A percentile compares a stretch with the other conserved stretches of the same genome.
These are phyloP conservation scores for Scaptomyza polygonia DNA, from an alignment of 2,888 invertebrate genomes.

Conservation along the genomic window DNA sequence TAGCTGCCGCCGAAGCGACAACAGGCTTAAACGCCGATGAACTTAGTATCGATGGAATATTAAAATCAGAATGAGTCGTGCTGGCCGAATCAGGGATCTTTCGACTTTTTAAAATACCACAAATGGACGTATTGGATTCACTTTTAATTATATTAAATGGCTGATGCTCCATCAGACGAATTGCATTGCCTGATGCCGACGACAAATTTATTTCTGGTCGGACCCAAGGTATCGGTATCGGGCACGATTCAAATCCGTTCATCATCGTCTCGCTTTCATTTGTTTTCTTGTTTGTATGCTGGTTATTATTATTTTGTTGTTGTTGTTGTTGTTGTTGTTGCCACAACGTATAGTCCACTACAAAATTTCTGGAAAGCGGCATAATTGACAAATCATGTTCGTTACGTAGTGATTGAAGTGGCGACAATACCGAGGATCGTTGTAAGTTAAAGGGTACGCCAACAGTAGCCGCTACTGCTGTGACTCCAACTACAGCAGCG, in stretches of 20 bases:
- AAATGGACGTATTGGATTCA: conserved; percentile 37
- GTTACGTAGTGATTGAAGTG: conserved; percentile 41
- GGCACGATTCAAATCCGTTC: conserved; percentile 74
- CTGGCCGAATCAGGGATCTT: conserved; percentile 27
- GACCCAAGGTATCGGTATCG: conserved; percentile 87
- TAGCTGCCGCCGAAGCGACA: conserved; percentile 57
- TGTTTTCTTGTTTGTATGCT: conserved; percentile 49
- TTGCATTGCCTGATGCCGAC: conserved; percentile 18
- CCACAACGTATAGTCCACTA: conserved; percentile 92
- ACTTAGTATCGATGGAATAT: conserved; percentile 66
- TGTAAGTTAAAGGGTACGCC: conserved; percentile 67
- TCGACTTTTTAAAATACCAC: conserved; percentile 36
- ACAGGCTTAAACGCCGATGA: conserved; percentile 80
- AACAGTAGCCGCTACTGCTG: conserved; percentile 66
- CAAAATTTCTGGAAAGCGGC: conserved; percentile 87
- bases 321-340: conserved; percentile 87
- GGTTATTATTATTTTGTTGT: conserved; percentile 18
- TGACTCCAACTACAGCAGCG: conserved; percentile 73
- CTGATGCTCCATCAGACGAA: conserved; percentile 26
- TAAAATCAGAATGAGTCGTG: conserved; percentile 44
- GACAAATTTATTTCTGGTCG: conserved; percentile 83
- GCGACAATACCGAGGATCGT: conserved; percentile 53
- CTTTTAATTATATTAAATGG: conserved; percentile 44
- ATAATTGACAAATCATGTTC: conserved; percentile 81
- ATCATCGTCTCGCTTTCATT: conserved; percentile 65